A percentile compares a stretch with the other conserved stretches of the same genome.
These are phyloP conservation scores for Orchesella cincta DNA, from an alignment of 1,140 invertebrate genomes.

Conservation along the genomic window DNA sequence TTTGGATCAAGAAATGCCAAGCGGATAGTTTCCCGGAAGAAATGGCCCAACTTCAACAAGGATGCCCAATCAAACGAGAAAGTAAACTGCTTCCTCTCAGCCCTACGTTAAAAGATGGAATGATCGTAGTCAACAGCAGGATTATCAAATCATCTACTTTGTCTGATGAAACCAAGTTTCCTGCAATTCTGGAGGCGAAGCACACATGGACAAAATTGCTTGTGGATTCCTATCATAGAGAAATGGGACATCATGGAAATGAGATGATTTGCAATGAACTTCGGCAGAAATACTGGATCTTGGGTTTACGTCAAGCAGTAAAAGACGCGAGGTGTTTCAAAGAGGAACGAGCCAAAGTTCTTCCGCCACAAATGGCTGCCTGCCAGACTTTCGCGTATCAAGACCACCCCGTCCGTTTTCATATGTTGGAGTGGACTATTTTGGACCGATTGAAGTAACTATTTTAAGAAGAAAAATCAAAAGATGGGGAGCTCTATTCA, in stretches of 20 bases:
- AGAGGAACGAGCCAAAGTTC: constrained; percentile 8
- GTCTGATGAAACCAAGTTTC: background rate
- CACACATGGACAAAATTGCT: background rate
- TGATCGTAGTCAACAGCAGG: background rate
- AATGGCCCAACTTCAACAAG: too few relatives aligned
- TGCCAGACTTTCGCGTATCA: constrained; percentile 42
- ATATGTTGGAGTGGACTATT: constrained; percentile 45
- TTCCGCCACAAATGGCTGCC: constrained; percentile 39
- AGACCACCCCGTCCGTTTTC: constrained; percentile 40
- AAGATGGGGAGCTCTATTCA: constrained; percentile 41
- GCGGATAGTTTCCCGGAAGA: background rate
- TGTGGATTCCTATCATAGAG: background rate
- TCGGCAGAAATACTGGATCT: constrained; percentile 44
- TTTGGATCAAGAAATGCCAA: background rate
- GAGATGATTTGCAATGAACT: constrained; percentile 31
- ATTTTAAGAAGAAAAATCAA: constrained; percentile 36
- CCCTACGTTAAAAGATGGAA: constrained; percentile 14
- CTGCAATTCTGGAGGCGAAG: background rate
- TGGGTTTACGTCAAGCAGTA: constrained; percentile 18
- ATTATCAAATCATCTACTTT: background rate
- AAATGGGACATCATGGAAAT: background rate
- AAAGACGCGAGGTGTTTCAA: constrained; percentile 20
- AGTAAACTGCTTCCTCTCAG: too few relatives aligned
- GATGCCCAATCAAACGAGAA: too few relatives aligned
- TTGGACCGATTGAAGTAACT: constrained; percentile 48